These are phyloP conservation scores for Nomada fucata DNA, from an alignment of 2,888 invertebrate species.

Conservation along the genomic window DNA sequence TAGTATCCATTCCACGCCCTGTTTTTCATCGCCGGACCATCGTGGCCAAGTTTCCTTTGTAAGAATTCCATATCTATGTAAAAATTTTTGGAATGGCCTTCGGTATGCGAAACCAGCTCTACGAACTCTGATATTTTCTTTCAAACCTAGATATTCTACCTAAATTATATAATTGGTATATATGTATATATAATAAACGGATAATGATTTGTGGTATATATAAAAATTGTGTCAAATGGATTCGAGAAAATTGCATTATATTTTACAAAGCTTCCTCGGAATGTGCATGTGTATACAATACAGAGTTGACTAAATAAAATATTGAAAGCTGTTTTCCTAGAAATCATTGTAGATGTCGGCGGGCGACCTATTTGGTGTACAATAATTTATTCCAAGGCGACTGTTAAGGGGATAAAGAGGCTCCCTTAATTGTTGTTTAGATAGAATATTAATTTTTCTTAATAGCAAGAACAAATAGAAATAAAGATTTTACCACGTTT, in stretches of 20 bases:
- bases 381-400: no score
- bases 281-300: no score
- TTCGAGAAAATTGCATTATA: no score
- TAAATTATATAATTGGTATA: conserved; percentile 43
- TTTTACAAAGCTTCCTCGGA: no score
- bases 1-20: conserved; percentile 87
- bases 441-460: no score
- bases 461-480: background rate
- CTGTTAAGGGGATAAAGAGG: no score
- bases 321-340: no score
- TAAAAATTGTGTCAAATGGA: background rate
- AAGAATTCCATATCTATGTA: conserved; percentile 88
- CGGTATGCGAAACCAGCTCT: conserved; percentile 89
- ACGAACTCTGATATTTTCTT: conserved; percentile 89
- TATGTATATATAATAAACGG: background rate
- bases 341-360: no score
- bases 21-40: conserved; percentile 85
- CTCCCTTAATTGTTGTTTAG: no score
- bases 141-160: conserved; percentile 89
- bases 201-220: background rate
- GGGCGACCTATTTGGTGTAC: no score
- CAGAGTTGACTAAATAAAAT: no score
- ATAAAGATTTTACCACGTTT: background rate
- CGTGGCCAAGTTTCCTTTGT: conserved; percentile 88
- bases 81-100: conserved; percentile 86